These are phyloP conservation scores for Pomacea maculata DNA, from an alignment of 1,140 invertebrate species.

Conservation along the genomic window DNA sequence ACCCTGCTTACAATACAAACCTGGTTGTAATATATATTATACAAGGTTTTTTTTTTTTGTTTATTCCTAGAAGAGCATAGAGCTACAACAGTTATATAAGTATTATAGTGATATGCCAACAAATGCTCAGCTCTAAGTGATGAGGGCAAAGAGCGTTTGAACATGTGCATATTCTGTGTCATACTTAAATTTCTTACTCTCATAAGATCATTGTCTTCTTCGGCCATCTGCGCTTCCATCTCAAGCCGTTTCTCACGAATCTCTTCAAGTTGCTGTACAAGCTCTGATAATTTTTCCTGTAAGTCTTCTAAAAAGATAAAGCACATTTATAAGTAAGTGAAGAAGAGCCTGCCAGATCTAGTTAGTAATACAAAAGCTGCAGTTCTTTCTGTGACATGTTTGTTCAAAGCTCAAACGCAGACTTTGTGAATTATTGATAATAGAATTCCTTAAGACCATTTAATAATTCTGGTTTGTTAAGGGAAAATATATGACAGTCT, in stretches of 20 bases:
- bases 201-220: conserved; percentile 33
- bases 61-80: too few species aligned
- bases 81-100: too few species aligned
- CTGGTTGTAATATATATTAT: too few species aligned
- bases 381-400: too few species aligned
- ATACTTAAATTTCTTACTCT: conserved; percentile 22
- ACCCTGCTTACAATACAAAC: too few species aligned
- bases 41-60: too few species aligned
- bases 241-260: conserved; percentile 40
- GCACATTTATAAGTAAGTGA: neutral
- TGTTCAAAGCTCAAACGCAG: too few species aligned
- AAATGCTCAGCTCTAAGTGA: neutral
- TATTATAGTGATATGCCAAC: neutral
- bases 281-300: conserved; percentile 40
- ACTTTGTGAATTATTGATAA: too few species aligned
- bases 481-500: neutral
- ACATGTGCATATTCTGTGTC: neutral
- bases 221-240: conserved; percentile 44
- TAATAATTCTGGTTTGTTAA: neutral
- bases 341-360: neutral
- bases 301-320: conserved; percentile 33
- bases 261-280: conserved; percentile 48
- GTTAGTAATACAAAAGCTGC: neutral
- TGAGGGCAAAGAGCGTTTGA: neutral
- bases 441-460: neutral